Base-by-base conservation (phyloP, 2,888 invertebrate genomes). In the Rapana venosa region DNA sequence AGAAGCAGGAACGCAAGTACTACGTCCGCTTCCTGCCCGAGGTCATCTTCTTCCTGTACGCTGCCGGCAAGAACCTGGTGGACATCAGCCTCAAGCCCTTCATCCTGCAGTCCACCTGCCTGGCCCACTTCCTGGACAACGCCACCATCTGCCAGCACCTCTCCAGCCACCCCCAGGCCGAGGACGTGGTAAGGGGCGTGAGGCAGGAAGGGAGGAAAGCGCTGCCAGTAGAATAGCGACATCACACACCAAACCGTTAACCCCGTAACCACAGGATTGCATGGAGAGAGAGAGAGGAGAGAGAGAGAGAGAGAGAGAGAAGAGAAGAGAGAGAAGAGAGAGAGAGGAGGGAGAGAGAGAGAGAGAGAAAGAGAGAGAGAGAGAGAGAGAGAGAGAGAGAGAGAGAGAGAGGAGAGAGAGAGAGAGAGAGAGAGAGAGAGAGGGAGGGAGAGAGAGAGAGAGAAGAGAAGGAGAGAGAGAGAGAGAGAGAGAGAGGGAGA, bases 1-100 rank as follows among this genome's bases (percentile, higher is more conserved):
- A 70, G 56, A 85, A 89, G 15, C 89, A 89, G 85, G 84, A 83
- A 2, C 74, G 66, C 20, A 89, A 89, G 74, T 89, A 84, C 85
- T 89, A 89, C 85, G 47, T 74, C 30, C 70, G 92, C 15, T 94
- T 92, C 87, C 92, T 92, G 20, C 94, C 95, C 17, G 95, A 95
- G 90, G 32, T 94, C 20, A 92, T 96, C 22, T 95, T 95, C 90
- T 93, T 96, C 85, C 81, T 95, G 17, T 96, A 95, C 93, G 95
- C 95, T 87, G 92, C 94, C 0, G 95, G 94, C 22, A 95, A 95
- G 81, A 92, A 95, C n/a, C 92, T 96, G 92, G 92, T 96, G 66
- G 96, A 96, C 89, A 95, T 96, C 11, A 93, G 95, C 6, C 91
- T 95, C 0, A 91, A 95, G 56, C 94, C 96, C 0, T 95, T 94